Base-by-base conservation (phyloP, 2,113 vertebrate species). In the Nothocercus julius region DNA sequence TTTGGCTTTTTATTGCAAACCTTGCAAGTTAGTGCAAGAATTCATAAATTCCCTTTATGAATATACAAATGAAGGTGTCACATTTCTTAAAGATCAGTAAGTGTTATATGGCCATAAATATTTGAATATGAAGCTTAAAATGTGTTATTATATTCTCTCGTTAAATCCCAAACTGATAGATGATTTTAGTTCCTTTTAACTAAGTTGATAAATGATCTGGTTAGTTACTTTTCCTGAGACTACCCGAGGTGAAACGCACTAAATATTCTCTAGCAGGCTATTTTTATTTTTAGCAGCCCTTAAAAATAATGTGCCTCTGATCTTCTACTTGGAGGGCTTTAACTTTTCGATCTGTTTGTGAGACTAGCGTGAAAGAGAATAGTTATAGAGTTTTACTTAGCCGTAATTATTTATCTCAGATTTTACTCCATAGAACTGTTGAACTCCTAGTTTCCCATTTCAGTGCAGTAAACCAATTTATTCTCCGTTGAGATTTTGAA, bases 271-370 rank as follows among this genome's bases (percentile, higher is more conserved):
- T 40, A 40, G 77, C 54, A 64, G 81, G 20, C 30, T 27, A 40
- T 75, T 81, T 80, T 92, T 85, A 59, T 62, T 92, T 91, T 93
- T 87, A 74, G 69, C 47, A 87, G 59, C 70, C 36, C 28, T 78
- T 58, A 74, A 47, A 62, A 87, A 85, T 92, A 68, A 47, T 5
- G 0, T 69, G 34, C 68, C 30, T 77, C 44, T 89, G 76, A 76
- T 90, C 51, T 90, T 94, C 76, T 85, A 6, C 74, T 90, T 87
- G 90, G 66, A 82, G 27, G 30, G 36, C 47, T 90, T 89, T 93
- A 64, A 74, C 62, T 76, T 95, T 94, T 95, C 56, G 83, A 19
- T 95, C 90, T 96, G 85, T 91, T 94, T 95, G 62, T 85, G 93
- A 90, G 85, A 81, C 82, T 61, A 80, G 51, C 3, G 38, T 51